Conservation (phyloP, 1,140 invertebrate genomes). For the Cotesia vestalis region DNA sequence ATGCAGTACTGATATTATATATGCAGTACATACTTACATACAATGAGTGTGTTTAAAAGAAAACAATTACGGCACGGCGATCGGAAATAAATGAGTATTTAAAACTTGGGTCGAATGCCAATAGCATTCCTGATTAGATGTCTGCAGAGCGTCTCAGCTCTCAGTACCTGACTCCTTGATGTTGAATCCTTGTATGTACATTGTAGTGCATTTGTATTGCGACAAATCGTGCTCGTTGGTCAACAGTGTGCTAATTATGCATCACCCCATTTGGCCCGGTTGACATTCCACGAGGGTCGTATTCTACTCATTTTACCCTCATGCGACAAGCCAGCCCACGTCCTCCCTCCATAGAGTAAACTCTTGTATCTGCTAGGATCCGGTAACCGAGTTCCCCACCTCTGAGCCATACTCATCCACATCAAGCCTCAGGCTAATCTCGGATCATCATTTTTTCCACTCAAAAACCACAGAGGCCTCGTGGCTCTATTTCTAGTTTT, state of each 20-base stretch:
- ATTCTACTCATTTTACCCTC: constrained; percentile 25
- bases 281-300: constrained; percentile 43
- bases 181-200: not conserved
- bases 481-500: constrained; percentile 17
- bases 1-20: not conserved
- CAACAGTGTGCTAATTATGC: constrained; percentile 33
- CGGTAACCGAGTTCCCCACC: constrained; percentile 32
- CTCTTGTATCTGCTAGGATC: constrained; percentile 19
- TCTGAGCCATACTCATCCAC: constrained; percentile 23
- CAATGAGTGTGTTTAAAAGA: not conserved
- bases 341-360: not conserved
- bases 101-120: constrained; percentile 11
- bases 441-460: constrained; percentile 40
- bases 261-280: constrained; percentile 35
- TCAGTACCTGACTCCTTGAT: not conserved
- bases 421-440: constrained; percentile 39
- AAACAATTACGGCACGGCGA: not conserved
- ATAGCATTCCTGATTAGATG: not conserved
- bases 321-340: not conserved
- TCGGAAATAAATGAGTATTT: constrained; percentile 2
- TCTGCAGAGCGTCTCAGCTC: not conserved
- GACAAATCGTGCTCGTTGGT: constrained; percentile 12
- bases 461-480: constrained; percentile 26
- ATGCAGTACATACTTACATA: too few species aligned
- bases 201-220: not conserved